These are phyloP conservation scores for Sebastes trivittatus DNA, from an alignment of 2,797 vertebrate species.

Conservation along the genomic window DNA sequence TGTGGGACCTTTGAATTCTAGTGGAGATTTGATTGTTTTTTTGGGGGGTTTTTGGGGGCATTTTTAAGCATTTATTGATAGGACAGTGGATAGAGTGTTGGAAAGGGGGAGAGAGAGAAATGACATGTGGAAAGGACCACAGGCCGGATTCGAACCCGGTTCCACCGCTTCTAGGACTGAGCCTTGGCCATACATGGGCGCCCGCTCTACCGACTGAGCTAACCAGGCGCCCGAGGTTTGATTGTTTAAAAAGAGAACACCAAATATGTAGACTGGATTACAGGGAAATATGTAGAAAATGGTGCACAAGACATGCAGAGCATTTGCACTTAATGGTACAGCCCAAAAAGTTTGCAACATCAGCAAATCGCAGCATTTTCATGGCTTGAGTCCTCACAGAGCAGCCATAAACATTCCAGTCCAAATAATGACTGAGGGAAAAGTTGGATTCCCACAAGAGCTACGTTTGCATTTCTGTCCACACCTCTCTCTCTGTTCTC, in stretches of 20 bases:
- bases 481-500: slow-evolving; percentile 8
- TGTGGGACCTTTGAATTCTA: background rate
- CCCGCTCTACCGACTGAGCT: no score
- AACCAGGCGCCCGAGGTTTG: background rate
- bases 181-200: no score
- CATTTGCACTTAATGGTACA: background rate
- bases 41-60: no score
- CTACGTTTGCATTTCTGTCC: slow-evolving; percentile 33
- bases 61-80: no score
- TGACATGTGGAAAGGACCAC: no score
- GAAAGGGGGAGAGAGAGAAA: no score
- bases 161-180: no score
- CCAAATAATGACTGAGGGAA: slow-evolving; percentile 17
- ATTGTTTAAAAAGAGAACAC: background rate
- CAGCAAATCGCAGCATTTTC: slow-evolving; percentile 2
- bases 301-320: background rate
- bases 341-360: background rate
- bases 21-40: background rate
- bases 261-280: background rate
- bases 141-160: no score
- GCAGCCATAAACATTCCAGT: slow-evolving; percentile 13
- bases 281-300: background rate
- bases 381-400: background rate
- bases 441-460: slow-evolving; percentile 21
- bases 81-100: no score